Conservation (phyloP, 2,888 invertebrate species). For the Galerucella calmariensis region DNA sequence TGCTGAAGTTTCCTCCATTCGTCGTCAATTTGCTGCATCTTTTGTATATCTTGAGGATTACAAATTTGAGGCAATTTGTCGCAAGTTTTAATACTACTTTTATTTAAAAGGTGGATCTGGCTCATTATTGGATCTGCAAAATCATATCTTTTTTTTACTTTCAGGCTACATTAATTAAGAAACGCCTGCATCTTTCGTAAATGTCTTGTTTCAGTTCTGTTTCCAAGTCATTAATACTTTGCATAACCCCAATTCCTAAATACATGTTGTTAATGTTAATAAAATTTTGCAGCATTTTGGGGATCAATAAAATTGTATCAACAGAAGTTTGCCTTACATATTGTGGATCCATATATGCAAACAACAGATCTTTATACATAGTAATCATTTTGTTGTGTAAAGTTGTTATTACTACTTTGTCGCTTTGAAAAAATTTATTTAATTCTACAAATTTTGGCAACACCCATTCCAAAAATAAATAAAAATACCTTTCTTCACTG, state of each 20-base stretch:
- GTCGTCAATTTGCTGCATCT: no score
- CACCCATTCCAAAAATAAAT: no score
- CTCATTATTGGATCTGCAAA: not conserved
- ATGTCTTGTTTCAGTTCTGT: not conserved
- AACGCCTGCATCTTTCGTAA: not conserved
- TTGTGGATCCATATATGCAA: not conserved
- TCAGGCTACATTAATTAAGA: no score
- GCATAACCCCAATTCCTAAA: not conserved
- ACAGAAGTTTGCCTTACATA: not conserved
- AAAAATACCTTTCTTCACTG: no score
- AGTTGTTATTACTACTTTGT: not conserved
- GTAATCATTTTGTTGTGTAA: not conserved
- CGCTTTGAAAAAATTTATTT: not conserved
- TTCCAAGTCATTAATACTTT: not conserved
- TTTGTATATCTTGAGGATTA: no score
- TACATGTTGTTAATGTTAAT: not conserved
- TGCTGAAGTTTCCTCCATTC: not conserved
- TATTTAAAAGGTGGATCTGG: not conserved
- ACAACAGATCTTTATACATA: not conserved
- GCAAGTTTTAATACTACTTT: not conserved
- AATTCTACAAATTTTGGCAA: not conserved
- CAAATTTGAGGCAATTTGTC: no score
- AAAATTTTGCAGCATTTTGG: not conserved
- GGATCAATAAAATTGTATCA: not conserved
- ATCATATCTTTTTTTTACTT: not conserved